Evolutionary conservation across 2,113 vertebrate genomes (phyloP).

Genomic region (Sylvilagus bachmani): DNA sequence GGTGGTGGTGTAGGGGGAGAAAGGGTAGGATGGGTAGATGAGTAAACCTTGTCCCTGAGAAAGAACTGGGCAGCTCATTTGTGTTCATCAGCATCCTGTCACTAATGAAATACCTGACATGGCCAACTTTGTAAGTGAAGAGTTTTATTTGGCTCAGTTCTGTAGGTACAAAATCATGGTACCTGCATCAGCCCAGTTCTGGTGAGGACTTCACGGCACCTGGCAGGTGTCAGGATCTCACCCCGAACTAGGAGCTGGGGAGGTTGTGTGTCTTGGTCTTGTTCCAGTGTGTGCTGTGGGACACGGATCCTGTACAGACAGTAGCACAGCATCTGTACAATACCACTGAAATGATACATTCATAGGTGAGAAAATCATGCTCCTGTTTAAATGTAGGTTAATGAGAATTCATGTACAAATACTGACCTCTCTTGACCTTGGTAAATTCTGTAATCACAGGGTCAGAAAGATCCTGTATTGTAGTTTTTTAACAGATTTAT

Average conservation of each 20-base stretch:
- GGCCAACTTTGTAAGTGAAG: too few species aligned
- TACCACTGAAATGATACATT: not conserved
- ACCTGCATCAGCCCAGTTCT: too few species aligned
- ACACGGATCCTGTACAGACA: too few species aligned
- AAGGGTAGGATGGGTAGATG: not conserved
- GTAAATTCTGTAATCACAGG: not conserved
- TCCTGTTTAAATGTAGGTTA: not conserved
- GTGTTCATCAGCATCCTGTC: too few species aligned
- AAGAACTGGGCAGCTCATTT: not conserved
- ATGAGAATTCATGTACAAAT: not conserved
- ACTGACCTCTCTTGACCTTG: not conserved
- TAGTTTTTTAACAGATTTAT: not conserved
- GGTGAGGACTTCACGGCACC: too few species aligned
- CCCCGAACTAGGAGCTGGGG: too few species aligned
- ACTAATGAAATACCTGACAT: too few species aligned
- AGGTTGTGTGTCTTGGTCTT: too few species aligned
- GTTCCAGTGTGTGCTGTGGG: too few species aligned
- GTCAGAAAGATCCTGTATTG: not conserved
- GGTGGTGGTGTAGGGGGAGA: not conserved
- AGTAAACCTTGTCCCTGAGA: not conserved
- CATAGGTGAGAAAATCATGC: not conserved
- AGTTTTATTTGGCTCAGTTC: too few species aligned
- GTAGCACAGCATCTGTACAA: not conserved
- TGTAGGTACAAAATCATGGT: too few species aligned
- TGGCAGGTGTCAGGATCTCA: too few species aligned